phyloP scores from a whole-genome alignment of 2,797 vertebrate species.

The Leptodactylus fallax region DNA sequence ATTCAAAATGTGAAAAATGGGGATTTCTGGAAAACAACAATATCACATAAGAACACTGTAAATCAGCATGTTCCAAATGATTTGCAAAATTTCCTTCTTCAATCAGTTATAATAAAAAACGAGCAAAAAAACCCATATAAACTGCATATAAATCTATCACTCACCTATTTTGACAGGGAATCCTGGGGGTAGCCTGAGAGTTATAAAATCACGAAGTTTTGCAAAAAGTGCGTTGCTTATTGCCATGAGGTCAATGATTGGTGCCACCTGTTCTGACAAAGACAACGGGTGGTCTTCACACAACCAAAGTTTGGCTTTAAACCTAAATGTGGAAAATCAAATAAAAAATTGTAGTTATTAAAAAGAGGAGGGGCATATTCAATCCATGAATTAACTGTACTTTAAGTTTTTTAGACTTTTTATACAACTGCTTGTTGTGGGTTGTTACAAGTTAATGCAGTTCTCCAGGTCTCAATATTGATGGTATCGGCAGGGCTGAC shows the following conservation, averaged over 20 bases:
- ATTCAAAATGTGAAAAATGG: constrained; percentile 96
- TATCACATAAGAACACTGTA: neutral
- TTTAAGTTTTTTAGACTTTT: too few species aligned
- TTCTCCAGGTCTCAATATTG: too few species aligned
- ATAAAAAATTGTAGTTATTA: constrained; percentile 7
- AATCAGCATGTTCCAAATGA: too few species aligned
- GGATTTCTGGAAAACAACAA: constrained; percentile 84
- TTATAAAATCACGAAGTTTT: constrained; percentile 96
- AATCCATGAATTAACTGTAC: too few species aligned
- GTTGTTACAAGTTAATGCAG: too few species aligned
- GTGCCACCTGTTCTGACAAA: constrained; percentile 92
- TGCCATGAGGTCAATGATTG: constrained; percentile 98
- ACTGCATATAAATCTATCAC: constrained; percentile 44
- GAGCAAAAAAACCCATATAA: neutral
- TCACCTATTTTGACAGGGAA: constrained; percentile 96
- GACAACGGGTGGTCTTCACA: constrained; percentile 96
- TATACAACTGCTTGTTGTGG: too few species aligned
- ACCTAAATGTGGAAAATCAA: constrained; percentile 77
- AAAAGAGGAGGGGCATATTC: too few species aligned
- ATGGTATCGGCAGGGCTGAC: too few species aligned
- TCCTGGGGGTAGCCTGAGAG: constrained; percentile 90
- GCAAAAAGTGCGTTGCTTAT: constrained; percentile 95
- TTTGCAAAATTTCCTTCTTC: neutral
- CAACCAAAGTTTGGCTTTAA: constrained; percentile 97
- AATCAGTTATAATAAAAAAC: neutral